Evolutionary conservation across 2,888 invertebrate genomes (phyloP).

Genomic region (Erebia ligea): DNA sequence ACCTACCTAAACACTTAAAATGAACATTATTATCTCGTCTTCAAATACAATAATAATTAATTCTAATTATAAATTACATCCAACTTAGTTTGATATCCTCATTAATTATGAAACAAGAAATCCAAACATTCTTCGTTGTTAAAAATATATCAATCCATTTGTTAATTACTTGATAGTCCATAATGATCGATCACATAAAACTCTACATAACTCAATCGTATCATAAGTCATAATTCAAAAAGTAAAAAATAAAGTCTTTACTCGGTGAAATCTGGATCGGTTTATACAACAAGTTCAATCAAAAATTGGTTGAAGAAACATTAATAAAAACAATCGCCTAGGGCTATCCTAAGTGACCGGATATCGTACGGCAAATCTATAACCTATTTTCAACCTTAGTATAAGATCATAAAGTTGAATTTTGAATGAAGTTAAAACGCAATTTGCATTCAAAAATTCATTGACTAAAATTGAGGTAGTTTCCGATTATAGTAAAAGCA

Average conservation of each 20-base stretch:
- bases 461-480: slow-evolving; percentile 78
- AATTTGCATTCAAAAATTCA: slow-evolving; percentile 78
- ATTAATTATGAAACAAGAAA: slow-evolving; percentile 40
- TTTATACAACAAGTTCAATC: slow-evolving; percentile 71
- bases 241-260: slow-evolving; percentile 66
- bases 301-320: slow-evolving; percentile 67
- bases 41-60: slow-evolving; percentile 23
- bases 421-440: slow-evolving; percentile 39
- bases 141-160: slow-evolving; percentile 30
- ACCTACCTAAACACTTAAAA: background rate
- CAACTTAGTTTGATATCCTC: slow-evolving; percentile 26
- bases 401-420: slow-evolving; percentile 38
- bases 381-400: slow-evolving; percentile 39
- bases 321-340: slow-evolving; percentile 78
- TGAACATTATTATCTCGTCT: background rate
- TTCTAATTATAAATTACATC: slow-evolving; percentile 21
- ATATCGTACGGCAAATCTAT: slow-evolving; percentile 56
- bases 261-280: slow-evolving; percentile 61
- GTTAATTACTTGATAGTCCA: slow-evolving; percentile 33
- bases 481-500: slow-evolving; percentile 70
- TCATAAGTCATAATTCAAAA: slow-evolving; percentile 61
- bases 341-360: slow-evolving; percentile 73
- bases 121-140: slow-evolving; percentile 33
- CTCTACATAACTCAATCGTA: slow-evolving; percentile 54
- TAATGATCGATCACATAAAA: slow-evolving; percentile 49